Base-by-base conservation (phyloP, 2,797 vertebrate species). In the Danio jaintianensis region DNA sequence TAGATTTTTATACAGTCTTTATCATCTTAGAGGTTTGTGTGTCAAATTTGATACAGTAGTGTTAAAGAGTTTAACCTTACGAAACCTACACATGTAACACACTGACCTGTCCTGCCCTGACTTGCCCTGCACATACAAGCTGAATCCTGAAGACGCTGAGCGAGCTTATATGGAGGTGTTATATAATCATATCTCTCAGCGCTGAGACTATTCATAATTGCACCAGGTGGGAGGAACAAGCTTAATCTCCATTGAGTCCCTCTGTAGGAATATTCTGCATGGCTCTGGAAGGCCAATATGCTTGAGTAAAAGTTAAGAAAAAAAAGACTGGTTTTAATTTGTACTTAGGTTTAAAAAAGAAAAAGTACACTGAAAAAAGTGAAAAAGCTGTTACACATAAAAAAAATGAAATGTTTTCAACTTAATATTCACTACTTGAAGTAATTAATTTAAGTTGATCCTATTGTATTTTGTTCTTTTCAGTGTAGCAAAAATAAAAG, bases 121-220 rank as follows among this genome's bases (percentile, higher is more conserved):
- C 59, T 80, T 55, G 59, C 47, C 78, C 48, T 63, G 59, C 18
- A 20, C 45, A 56, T 36, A 40, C 66, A 62, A 75, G 56, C 42
- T 61, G 72, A 75, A 61, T 36, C 70, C 77, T 75, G 71, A 59
- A 75, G 72, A 56, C 63, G 76, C 77, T 83, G 63, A 63, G 50
- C 18, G 76, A 62, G 71, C 66, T 74, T 70, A 74, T 80, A 42
- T 42, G 55, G 36, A 58, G 62, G 53, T 13, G 13, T 82, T 78
- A 82, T 61, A 43, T 78, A 59, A 80, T 64, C 67, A 83, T 70
- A 83, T 75, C 62, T 79, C 77, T 61, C 55, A 75, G 68, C 78
- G 55, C 69, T 45, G 69, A 79, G 47, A 64, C 48, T 55, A 73
- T 80, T 80, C 50, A 73, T 66, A 64, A 66, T 47, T 73, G 69